Base-by-base conservation (phyloP, 2,113 vertebrate genomes). In the Trematocara macrostoma region DNA sequence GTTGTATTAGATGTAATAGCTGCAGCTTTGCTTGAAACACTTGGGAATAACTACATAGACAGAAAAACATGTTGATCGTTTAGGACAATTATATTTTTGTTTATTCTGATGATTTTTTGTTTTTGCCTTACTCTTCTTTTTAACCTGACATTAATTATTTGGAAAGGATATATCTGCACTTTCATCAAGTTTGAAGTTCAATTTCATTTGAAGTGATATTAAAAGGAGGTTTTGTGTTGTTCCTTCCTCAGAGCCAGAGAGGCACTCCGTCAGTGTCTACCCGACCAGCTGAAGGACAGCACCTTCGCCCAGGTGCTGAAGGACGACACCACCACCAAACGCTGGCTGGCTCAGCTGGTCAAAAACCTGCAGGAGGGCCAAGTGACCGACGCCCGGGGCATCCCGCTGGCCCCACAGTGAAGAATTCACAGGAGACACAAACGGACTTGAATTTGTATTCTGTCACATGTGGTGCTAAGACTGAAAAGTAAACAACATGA, bases 361-460 rank as follows among this genome's bases (percentile, higher is more conserved):
- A 99, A 99, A 94, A 99, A 99, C 95, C 97, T 99, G 89, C 98
- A 99, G 88, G 99, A 99, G 92, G 98, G 98, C 84, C 98, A 99
- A 91, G 99, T 99, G 88, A 99, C 98, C 8, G 98, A 99, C 85
- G 97, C 98, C 11, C 92, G 98, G 61, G 98, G 98, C 87, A 99
- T 99, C 87, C 98, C 99, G 0, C 96, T 99, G 38, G 98, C 98
- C 20, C 96, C 98, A 2, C 98, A 99, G 79, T 99, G 97, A 98
- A 6, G 7, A n/a, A 26, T 7, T 34, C 7, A 71, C 82, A 42
- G 78, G 45, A 11, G 49, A 83, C 51, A n/a, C 51, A 45, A 61
- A 83, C 2, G 11, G 81, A 90, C 83, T 74, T 45, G 10, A 52
- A 81, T 90, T 88, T 64, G 78, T 64, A 45, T 76, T 88, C 79